A percentile compares a stretch with the other conserved stretches of the same genome.
Evolutionary conservation across 35 echinoderm and acorn worm species (phyloP).

Genomic region (Apostichopus parvimensis): DNA sequence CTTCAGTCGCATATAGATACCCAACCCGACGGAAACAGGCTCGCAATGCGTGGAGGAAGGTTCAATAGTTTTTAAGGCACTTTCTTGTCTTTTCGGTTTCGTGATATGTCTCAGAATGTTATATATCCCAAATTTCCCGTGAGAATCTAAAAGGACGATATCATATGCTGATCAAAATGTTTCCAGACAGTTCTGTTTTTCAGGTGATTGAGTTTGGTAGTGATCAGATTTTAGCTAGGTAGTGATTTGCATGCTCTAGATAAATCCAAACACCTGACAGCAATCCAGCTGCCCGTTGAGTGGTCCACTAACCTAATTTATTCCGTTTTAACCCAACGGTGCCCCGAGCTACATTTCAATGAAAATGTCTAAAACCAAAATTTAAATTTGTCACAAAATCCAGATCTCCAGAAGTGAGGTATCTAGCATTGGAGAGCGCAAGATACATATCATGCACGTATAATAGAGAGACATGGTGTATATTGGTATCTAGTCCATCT

Average conservation of each 20-base stretch:
- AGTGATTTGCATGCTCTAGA: not conserved
- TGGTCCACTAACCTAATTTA: not conserved
- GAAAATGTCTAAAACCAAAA: not conserved
- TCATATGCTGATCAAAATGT: not conserved
- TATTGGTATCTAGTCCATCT: too few species aligned
- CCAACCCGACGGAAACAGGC: too few species aligned
- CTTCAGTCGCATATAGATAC: too few species aligned
- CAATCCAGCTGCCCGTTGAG: not conserved
- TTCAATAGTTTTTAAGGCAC: too few species aligned
- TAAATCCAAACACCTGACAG: not conserved
- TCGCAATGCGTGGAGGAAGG: too few species aligned
- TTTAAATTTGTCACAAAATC: not conserved
- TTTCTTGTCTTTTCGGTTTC: too few species aligned
- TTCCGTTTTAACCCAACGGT: not conserved
- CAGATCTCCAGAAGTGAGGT: not conserved
- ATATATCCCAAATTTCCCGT: not conserved
- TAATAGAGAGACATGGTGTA: not conserved
- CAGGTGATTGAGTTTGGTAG: not conserved
- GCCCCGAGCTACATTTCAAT: not conserved
- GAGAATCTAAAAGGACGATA: not conserved
- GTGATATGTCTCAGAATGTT: too few species aligned
- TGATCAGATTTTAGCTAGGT: not conserved
- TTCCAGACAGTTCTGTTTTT: not conserved
- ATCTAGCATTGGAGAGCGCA: not conserved
- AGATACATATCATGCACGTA: not conserved